These are phyloP conservation scores for Pygmarrhopalites habei DNA, from an alignment of 1,140 invertebrate genomes.

Conservation along the genomic window DNA sequence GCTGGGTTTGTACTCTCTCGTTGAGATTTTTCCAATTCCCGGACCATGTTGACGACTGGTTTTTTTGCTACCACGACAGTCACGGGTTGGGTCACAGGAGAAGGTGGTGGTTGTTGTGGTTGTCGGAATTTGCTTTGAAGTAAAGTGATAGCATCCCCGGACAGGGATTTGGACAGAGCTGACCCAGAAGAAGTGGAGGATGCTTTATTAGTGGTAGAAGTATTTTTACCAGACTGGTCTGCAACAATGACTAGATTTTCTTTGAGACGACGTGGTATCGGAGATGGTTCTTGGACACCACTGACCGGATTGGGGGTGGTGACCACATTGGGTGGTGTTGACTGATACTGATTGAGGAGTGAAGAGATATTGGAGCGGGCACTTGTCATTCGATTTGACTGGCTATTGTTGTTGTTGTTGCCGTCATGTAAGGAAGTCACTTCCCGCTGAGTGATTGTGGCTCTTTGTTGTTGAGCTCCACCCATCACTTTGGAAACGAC, in stretches of 20 bases:
- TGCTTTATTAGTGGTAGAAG: not conserved
- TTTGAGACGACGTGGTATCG: no score
- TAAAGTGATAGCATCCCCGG: not conserved
- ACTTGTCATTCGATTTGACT: slow-evolving; percentile 14
- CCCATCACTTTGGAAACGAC: slow-evolving; percentile 37
- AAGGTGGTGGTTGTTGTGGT: not conserved
- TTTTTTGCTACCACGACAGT: not conserved
- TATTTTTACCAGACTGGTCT: slow-evolving; percentile 24
- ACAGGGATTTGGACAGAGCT: not conserved
- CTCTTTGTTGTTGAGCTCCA: slow-evolving; percentile 36
- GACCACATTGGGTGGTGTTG: not conserved
- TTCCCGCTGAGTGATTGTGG: slow-evolving; percentile 20
- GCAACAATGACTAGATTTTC: not conserved
- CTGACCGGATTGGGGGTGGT: not conserved
- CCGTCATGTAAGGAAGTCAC: slow-evolving; percentile 7
- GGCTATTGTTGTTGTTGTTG: not conserved
- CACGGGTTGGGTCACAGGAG: not conserved
- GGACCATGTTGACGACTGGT: no score
- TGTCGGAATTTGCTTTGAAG: not conserved
- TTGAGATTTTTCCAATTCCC: not conserved
- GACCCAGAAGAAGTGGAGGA: not conserved
- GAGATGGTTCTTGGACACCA: not conserved
- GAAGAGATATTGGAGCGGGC: slow-evolving; percentile 24
- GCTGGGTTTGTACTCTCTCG: not conserved
- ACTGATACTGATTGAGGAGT: slow-evolving; percentile 24